Evolutionary conservation across 1,140 invertebrate species (phyloP), one percentile per base, ranked within the genome.

Genomic region (Tetramorium alpestre): DNA sequence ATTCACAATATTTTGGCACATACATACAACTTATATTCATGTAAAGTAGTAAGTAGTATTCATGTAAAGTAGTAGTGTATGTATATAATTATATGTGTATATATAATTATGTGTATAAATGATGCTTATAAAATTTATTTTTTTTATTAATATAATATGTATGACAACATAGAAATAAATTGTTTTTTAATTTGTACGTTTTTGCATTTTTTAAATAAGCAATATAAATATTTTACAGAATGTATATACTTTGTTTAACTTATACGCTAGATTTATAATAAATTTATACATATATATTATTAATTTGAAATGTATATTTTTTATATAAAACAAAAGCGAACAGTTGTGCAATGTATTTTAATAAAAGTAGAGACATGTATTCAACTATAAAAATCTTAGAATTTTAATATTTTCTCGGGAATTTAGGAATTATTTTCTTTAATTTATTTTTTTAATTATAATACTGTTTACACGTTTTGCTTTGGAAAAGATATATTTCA

Each of bases 281-380:
- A 75, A 75, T 86, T 76, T 54, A 49, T 49, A 60, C 2, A 82
- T 73, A 33, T 28, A 28, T 33, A 2, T 38, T 33, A 76, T 87
- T 70, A 49, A 67, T 62, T 49, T 1, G 7, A 56, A 22, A 41
- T 18, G 47, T 28, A 76, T 25, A 18, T 56, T 85, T 33, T 41
- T 2, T 75, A 73, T 16, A 25, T n/a, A 69, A 49, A 75, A 87
- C 49, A 3, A 22, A 54, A 47, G 51, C 11, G 22, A 65, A 65
- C 22, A 49, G 13, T 75, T 80, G 67, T 89, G 65, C 60, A 70
- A 60, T 65, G 41, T 54, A 41, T 69, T 58, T 25, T 47, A 60
- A 56, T 89, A 89, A 81, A 89, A 80, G 18, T 89, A 41, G 38
- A 54, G 49, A 86, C 62, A 38, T 1, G n/a, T 38, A 47, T 86